Conservation (phyloP, 37 sponge, comb jelly and placozoan species). For the Spongia lamella region DNA sequence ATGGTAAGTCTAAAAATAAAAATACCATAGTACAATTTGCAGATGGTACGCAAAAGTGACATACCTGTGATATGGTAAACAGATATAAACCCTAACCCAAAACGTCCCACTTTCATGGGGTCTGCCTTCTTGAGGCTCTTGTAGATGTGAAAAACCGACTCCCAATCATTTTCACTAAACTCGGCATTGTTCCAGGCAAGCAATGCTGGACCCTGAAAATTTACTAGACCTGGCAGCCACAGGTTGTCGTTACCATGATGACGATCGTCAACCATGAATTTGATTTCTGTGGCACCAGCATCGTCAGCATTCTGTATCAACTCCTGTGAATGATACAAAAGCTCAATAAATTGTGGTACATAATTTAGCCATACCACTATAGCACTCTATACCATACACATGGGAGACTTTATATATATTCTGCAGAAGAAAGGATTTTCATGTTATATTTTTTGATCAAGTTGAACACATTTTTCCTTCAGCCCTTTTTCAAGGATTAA, state of each 20-base stretch:
- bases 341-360: neutral
- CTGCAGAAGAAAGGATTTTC: too few relatives aligned
- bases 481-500: too few relatives aligned
- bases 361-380: too few relatives aligned
- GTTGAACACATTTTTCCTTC: too few relatives aligned
- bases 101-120: conserved; percentile 71
- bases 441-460: too few relatives aligned
- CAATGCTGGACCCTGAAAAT: conserved; percentile 79
- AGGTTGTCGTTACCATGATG: conserved; percentile 44
- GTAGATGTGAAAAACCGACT: conserved; percentile 53
- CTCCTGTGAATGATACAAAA: conserved; percentile 42
- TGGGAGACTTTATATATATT: too few relatives aligned
- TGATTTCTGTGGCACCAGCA: conserved; percentile 67
- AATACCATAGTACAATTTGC: too few relatives aligned
- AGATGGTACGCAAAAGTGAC: conserved; percentile 3
- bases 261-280: conserved; percentile 63
- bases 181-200: conserved; percentile 64
- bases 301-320: conserved; percentile 87
- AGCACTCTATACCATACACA: too few relatives aligned
- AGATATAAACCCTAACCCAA: conserved; percentile 86
- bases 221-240: conserved; percentile 29
- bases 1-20: conserved; percentile 59
- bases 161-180: conserved; percentile 78
- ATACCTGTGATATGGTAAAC: conserved; percentile 85
- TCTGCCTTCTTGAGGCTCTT: conserved; percentile 71